phyloP scores from a whole-genome alignment of 53 echinoderm and acorn worm genomes.

The Antedon mediterranea region DNA sequence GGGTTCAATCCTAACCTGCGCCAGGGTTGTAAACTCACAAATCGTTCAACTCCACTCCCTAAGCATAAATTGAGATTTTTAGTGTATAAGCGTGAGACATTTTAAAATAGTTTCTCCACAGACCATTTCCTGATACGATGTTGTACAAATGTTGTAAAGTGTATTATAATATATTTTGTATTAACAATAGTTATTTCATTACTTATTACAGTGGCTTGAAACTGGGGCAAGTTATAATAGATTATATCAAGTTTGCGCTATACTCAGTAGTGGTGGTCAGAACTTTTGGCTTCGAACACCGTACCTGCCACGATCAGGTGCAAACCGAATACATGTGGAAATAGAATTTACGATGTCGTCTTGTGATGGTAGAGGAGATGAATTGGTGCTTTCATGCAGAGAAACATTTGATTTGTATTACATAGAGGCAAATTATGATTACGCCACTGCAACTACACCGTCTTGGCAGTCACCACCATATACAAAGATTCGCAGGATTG shows the following conservation, averaged over 20 bases:
- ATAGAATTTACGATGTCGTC: constrained; percentile 82
- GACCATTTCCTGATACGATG: no score
- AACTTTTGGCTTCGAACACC: constrained; percentile 69
- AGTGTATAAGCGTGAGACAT: no score
- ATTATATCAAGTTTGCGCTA: constrained; percentile 46
- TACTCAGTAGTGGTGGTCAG: constrained; percentile 21
- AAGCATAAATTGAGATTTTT: no score
- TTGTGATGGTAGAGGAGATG: constrained; percentile 53
- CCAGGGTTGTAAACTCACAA: no score
- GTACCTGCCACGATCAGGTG: constrained; percentile 47
- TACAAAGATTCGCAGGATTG: constrained; percentile 53
- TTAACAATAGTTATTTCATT: neutral
- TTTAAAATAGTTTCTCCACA: no score
- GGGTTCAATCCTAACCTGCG: no score
- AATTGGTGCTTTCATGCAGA: constrained; percentile 49
- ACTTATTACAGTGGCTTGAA: constrained; percentile 68
- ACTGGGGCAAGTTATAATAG: constrained; percentile 64
- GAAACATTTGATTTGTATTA: constrained; percentile 96
- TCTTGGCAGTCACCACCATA: constrained; percentile 41
- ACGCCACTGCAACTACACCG: constrained; percentile 19
- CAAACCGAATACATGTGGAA: constrained; percentile 71
- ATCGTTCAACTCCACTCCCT: no score
- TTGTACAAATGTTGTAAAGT: no score
- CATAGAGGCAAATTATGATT: constrained; percentile 40
- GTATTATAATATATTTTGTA: neutral